Evolutionary conservation across 2,888 invertebrate genomes (phyloP).

Genomic region (Phyllotreta striolata): DNA sequence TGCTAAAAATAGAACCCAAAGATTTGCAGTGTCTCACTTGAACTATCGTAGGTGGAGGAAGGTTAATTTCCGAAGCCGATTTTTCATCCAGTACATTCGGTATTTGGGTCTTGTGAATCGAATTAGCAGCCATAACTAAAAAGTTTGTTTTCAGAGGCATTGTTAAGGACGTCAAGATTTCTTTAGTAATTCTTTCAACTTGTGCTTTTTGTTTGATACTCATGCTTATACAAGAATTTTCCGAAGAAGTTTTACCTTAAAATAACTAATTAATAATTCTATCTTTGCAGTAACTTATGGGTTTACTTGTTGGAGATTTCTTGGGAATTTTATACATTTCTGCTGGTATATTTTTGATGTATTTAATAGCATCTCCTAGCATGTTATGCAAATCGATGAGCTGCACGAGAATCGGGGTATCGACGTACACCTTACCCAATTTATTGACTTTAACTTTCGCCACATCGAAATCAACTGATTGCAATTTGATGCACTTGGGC

Average conservation of each 20-base stretch:
- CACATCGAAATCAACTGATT: constrained; percentile 36
- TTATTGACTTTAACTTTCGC: constrained; percentile 38
- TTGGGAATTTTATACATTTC: constrained; percentile 8
- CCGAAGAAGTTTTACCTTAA: constrained; percentile 3
- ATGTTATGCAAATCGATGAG: constrained; percentile 43
- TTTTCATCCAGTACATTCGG: constrained; percentile 8
- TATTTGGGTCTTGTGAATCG: constrained; percentile 4
- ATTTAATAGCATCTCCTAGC: constrained; percentile 40
- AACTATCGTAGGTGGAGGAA: background rate
- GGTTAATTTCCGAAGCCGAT: constrained; percentile 28
- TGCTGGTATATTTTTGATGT: constrained; percentile 23
- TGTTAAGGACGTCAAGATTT: constrained; percentile 29
- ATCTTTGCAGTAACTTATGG: background rate
- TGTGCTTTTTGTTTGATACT: constrained; percentile 7
- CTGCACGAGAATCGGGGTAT: constrained; percentile 41
- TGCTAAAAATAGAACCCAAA: constrained; percentile 21
- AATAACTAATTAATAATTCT: background rate
- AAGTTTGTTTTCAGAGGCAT: constrained; percentile 32
- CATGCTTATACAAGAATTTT: constrained; percentile 10
- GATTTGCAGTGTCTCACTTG: constrained; percentile 34
- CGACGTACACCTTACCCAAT: constrained; percentile 40
- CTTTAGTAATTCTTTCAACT: constrained; percentile 24
- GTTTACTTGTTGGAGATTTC: constrained; percentile 4
- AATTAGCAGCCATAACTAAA: constrained; percentile 35
- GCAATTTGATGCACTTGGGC: constrained; percentile 21